phyloP scores from a whole-genome alignment of 2,113 vertebrate genomes.

The Pelusios castaneus region DNA sequence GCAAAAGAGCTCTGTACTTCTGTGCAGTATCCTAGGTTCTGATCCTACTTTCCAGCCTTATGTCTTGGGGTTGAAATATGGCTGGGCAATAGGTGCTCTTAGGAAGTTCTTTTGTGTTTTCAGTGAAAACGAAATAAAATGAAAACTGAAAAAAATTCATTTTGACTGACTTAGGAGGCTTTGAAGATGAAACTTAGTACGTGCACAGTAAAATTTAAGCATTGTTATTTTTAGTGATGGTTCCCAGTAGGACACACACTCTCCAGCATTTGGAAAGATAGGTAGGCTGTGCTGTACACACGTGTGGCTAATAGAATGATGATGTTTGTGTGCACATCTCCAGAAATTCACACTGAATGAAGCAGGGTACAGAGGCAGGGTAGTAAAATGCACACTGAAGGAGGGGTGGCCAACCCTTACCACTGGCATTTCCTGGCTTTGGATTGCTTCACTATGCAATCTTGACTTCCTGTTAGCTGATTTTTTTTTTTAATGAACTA shows the following conservation, averaged over 20 bases:
- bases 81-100: neutral
- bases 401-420: conserved; percentile 21
- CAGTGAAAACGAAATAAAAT: neutral
- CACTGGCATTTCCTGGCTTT: neutral
- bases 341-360: neutral
- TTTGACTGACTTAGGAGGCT: conserved; percentile 28
- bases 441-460: conserved; percentile 26
- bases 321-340: neutral
- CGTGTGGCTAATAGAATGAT: neutral
- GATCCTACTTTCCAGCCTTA: rapidly evolving
- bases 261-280: neutral
- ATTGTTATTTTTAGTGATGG: conserved; percentile 42
- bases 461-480: conserved; percentile 55
- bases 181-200: conserved; percentile 59
- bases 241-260: neutral
- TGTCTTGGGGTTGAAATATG: neutral
- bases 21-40: rapidly evolving
- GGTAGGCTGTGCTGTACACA: conserved; percentile 52
- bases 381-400: neutral
- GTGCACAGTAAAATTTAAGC: neutral
- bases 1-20: neutral
- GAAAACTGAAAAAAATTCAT: rapidly evolving
- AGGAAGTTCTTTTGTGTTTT: neutral
- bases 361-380: neutral
- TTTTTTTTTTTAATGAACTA: conserved; percentile 64